Conservation (phyloP, 2,113 vertebrate species). For the Agapornis roseicollis region DNA sequence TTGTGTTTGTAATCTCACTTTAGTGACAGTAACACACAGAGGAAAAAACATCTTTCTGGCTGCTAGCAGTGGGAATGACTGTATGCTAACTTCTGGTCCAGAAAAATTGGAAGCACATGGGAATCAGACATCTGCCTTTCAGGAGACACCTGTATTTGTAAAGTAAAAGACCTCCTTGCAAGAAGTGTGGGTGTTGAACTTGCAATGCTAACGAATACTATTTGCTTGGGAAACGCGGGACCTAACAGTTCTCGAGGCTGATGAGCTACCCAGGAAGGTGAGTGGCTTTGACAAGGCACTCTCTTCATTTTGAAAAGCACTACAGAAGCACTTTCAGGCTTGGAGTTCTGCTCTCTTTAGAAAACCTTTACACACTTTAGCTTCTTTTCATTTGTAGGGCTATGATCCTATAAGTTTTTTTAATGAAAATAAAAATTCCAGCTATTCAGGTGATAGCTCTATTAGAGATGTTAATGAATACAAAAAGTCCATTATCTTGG, state of each 20-base stretch:
- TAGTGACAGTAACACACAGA: neutral
- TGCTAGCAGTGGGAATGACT: neutral
- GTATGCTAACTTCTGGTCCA: neutral
- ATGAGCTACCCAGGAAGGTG: neutral
- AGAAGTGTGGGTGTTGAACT: neutral
- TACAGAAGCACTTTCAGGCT: neutral
- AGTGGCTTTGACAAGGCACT: neutral
- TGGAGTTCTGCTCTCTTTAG: neutral
- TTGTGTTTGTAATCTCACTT: neutral
- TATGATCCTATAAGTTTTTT: neutral
- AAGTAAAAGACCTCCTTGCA: neutral
- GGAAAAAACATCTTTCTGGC: neutral
- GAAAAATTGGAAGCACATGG: rapidly evolving
- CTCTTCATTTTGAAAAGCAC: neutral
- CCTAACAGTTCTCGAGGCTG: neutral
- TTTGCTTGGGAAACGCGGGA: neutral
- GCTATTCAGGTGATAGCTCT: neutral
- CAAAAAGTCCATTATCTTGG: neutral
- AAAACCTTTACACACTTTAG: neutral
- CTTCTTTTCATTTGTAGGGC: neutral
- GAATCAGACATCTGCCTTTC: neutral
- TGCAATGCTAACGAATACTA: neutral
- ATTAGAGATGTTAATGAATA: neutral
- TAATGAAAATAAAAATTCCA: neutral
- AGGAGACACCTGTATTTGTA: neutral